These are phyloP conservation scores for Rhynchotus rufescens DNA, from an alignment of 2,797 vertebrate genomes.

Conservation along the genomic window DNA sequence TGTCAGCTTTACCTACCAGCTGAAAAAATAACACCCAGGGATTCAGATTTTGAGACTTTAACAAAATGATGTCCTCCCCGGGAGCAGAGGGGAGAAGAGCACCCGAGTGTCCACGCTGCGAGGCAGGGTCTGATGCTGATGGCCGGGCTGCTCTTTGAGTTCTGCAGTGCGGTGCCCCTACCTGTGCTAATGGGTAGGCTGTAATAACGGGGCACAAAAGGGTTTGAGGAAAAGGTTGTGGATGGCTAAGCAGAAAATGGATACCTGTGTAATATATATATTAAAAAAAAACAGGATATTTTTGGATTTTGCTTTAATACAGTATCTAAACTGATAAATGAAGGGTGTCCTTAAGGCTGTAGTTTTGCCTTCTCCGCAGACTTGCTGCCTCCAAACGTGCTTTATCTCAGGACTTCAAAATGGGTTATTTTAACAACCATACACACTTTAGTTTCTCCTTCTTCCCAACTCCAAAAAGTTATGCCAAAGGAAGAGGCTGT, in stretches of 20 bases:
- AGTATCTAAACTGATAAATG: background rate
- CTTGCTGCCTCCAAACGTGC: background rate
- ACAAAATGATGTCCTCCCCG: rapidly evolving
- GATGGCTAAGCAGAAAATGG: background rate
- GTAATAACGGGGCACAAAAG: background rate
- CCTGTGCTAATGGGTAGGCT: background rate
- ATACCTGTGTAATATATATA: background rate
- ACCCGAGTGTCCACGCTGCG: background rate
- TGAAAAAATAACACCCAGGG: background rate
- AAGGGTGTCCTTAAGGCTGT: background rate
- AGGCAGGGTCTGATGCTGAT: background rate
- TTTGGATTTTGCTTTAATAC: background rate
- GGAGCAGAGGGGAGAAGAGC: background rate
- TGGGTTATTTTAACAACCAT: background rate
- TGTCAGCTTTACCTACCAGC: background rate
- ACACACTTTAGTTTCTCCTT: background rate
- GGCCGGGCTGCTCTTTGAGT: background rate
- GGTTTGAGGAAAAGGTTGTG: background rate
- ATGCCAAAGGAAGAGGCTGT: background rate
- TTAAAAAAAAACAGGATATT: background rate
- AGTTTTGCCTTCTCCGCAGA: background rate
- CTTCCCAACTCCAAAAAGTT: background rate
- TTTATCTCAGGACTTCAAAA: background rate
- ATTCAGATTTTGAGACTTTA: background rate
- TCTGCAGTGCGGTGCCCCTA: background rate